Conservation (phyloP, 2,113 vertebrate genomes). For the Uria aalge region DNA sequence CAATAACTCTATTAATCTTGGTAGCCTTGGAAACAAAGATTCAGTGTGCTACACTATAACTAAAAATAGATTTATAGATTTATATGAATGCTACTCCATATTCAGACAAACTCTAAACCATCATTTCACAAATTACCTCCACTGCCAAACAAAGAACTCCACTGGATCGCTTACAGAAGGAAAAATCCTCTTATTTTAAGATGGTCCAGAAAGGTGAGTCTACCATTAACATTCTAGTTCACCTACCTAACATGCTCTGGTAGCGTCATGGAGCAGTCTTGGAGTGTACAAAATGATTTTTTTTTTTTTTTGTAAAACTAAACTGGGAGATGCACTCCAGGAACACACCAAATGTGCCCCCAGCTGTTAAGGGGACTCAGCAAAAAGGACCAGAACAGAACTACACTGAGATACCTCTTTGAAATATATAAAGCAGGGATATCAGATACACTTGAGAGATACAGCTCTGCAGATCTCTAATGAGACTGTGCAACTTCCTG, state of each 20-base stretch:
- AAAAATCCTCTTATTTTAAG: background rate
- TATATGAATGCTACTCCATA: background rate
- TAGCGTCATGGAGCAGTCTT: fast-evolving
- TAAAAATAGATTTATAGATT: background rate
- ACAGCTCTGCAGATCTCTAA: background rate
- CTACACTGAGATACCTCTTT: background rate
- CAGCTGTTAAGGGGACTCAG: background rate
- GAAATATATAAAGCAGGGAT: fast-evolving
- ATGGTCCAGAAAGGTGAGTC: background rate
- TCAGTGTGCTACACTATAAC: too few species aligned
- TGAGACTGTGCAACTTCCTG: background rate
- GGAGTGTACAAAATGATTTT: fast-evolving
- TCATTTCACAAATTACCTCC: background rate
- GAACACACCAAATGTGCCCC: fast-evolving
- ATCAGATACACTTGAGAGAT: background rate
- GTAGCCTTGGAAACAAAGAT: background rate
- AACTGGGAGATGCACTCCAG: background rate
- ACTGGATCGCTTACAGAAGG: background rate
- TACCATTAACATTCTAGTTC: background rate
- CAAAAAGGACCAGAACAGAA: background rate
- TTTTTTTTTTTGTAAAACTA: background rate
- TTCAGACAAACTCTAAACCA: background rate
- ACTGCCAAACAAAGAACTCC: background rate
- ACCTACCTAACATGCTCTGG: background rate
- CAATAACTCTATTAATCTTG: background rate